These are phyloP conservation scores for Cloeon dipterum DNA, from an alignment of 2,888 invertebrate genomes.

Conservation along the genomic window DNA sequence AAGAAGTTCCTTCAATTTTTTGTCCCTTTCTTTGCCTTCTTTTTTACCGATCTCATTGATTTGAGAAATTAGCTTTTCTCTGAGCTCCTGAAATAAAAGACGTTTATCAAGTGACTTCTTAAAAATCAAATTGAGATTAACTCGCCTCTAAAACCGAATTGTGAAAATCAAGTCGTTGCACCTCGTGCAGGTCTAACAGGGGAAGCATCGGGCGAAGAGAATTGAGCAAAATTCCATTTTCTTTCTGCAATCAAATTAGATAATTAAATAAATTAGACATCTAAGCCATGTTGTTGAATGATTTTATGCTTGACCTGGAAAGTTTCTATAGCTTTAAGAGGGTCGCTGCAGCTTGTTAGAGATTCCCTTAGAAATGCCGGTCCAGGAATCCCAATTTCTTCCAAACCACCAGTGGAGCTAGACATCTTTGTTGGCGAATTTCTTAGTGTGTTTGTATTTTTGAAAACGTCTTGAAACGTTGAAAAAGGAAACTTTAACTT, in stretches of 20 bases:
- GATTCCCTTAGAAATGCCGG: conserved; percentile 73
- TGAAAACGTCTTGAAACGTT: too few species aligned
- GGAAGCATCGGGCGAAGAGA: conserved; percentile 88
- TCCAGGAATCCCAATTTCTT: conserved; percentile 71
- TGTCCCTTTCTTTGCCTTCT: conserved; percentile 47
- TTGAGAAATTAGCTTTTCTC: conserved; percentile 49
- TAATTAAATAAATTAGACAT: conserved; percentile 2
- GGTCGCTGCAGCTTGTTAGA: conserved; percentile 86
- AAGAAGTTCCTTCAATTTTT: conserved; percentile 70
- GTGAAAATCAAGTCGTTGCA: conserved; percentile 82
- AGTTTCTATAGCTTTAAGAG: conserved; percentile 92
- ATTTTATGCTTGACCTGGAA: conserved; percentile 64
- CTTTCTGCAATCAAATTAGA: conserved; percentile 32
- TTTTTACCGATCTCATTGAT: conserved; percentile 64
- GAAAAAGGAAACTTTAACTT: too few species aligned
- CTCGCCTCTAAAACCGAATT: conserved; percentile 68
- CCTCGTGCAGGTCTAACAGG: conserved; percentile 79
- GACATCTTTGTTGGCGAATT: too few species aligned
- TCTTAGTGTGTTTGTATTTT: too few species aligned
- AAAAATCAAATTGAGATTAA: not conserved
- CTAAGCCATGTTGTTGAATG: not conserved
- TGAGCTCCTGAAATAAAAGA: conserved; percentile 23
- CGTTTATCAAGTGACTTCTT: not conserved
- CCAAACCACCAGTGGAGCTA: conserved; percentile 34
- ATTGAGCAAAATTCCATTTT: conserved; percentile 78